Base-by-base conservation (phyloP, 2,888 invertebrate species). In the Mythimna vitellina region DNA sequence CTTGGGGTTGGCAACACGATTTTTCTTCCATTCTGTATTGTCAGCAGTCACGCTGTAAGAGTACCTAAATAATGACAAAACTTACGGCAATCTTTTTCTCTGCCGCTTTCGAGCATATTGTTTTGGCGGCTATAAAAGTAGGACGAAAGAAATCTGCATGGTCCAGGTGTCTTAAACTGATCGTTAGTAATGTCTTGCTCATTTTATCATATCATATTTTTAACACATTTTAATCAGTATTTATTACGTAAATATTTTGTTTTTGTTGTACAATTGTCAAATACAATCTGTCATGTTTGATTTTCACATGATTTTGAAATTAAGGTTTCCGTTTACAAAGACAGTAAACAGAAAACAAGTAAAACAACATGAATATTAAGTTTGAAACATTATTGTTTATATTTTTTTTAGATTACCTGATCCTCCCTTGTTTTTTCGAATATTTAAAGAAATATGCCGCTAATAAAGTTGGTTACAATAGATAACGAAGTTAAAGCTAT, bases 51-150 rank as follows among this genome's bases (percentile, higher is more conserved):
- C 38, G 12, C 12, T 46, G 3, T 46, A 46, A 12, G 1, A 12
- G 5, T 17, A 17, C 12, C 0, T 46, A 46, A 46, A 5, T 46
- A 17, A 7, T 46, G 46, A 17, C 20, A 14, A 72, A 46, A 83
- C 89, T 87, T 86, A 93, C 93, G 74, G 91, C 86, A 32, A 93
- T 86, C 63, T 86, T 86, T 69, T 81, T 89, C 22, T 89, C 85
- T 9, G 77, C 63, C 10, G 87, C 80, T 65, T 86, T 88, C 3
- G 88, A 80, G 56, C 78, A 80, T 62, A 89, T 71, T 63, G 72
- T 75, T 82, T 86, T 86, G 5, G 67, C 38, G 61, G 73, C 32
- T 66, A 80, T n/a, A 38, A 76, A 42, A 49, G 58, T 62, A 51
- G 73, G 76, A 66, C 70, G 74, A 54, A 60, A 75, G 56, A 71